Conservation (phyloP, 30 jellyfish, hydroid and myxozoan species). For the Aurelia aurita complex sp. Pacific region DNA sequence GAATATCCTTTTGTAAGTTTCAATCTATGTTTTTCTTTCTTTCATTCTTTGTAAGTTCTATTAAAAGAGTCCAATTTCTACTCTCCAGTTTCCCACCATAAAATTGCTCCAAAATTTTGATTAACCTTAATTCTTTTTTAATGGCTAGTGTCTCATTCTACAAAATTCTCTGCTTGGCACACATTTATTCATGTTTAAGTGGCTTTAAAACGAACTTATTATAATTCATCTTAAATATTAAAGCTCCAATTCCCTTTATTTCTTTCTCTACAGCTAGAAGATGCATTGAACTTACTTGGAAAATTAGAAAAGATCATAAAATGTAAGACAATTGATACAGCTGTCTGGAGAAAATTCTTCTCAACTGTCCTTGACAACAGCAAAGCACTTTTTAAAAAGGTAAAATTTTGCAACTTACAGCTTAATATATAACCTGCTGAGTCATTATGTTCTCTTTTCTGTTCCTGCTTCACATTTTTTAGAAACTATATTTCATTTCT, state of each 20-base stretch:
- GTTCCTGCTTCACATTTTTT: neutral
- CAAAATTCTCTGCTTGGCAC: neutral
- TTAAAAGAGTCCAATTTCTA: too few species aligned
- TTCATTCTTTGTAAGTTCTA: too few species aligned
- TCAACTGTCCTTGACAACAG: neutral
- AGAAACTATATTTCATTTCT: neutral
- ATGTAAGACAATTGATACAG: neutral
- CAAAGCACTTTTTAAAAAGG: slow-evolving; percentile 11
- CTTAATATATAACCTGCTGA: too few species aligned
- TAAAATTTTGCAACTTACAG: neutral
- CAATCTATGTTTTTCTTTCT: too few species aligned
- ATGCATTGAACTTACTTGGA: neutral
- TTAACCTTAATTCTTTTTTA: too few species aligned
- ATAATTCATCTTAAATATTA: too few species aligned
- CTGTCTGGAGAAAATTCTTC: slow-evolving; percentile 34
- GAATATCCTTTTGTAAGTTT: slow-evolving; percentile 15
- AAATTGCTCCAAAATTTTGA: too few species aligned
- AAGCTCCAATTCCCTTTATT: neutral
- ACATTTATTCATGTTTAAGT: too few species aligned
- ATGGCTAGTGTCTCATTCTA: too few species aligned
- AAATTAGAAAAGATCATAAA: slow-evolving; percentile 22
- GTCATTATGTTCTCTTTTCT: neutral
- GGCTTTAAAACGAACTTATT: neutral
- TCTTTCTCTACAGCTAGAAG: slow-evolving; percentile 31
- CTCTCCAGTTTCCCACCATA: too few species aligned